Conservation (phyloP, 2,888 invertebrate species). For the Ennomos erosarius region DNA sequence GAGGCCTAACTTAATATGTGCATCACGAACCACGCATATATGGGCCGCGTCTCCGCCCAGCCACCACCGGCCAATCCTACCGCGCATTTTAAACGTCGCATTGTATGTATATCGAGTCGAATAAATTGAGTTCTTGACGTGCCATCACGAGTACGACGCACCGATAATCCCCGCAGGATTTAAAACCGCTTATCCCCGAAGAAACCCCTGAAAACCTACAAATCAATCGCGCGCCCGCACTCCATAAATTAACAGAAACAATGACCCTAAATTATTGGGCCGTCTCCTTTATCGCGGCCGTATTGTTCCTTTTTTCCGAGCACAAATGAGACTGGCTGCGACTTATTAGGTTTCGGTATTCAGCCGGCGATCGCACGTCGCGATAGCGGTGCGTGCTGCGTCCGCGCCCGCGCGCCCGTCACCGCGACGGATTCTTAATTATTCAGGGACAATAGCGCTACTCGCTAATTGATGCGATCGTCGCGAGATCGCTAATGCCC, state of each 20-base stretch:
- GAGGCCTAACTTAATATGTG: slow-evolving; percentile 83
- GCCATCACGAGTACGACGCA: slow-evolving; percentile 46
- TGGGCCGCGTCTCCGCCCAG: slow-evolving; percentile 73
- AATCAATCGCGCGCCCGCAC: slow-evolving; percentile 82
- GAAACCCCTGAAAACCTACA: slow-evolving; percentile 75
- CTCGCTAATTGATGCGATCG: slow-evolving; percentile 56
- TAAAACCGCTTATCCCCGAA: slow-evolving; percentile 46
- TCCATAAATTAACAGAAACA: slow-evolving; percentile 84
- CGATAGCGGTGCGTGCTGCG: slow-evolving; percentile 65
- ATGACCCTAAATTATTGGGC: slow-evolving; percentile 84
- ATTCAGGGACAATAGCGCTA: slow-evolving; percentile 71
- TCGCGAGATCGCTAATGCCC: slow-evolving; percentile 44
- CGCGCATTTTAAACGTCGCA: slow-evolving; percentile 78
- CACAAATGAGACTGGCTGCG: slow-evolving; percentile 81
- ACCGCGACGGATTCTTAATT: slow-evolving; percentile 65
- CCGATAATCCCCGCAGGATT: slow-evolving; percentile 45
- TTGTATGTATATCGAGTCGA: slow-evolving; percentile 83
- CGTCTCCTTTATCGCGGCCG: slow-evolving; percentile 77
- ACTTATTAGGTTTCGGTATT: slow-evolving; percentile 83
- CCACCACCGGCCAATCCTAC: slow-evolving; percentile 76
- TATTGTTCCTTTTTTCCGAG: slow-evolving; percentile 78
- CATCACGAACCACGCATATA: slow-evolving; percentile 82
- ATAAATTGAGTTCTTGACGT: slow-evolving; percentile 79
- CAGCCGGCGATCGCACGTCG: slow-evolving; percentile 72
- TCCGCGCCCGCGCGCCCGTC: slow-evolving; percentile 15